Evolutionary conservation across 2,888 invertebrate species (phyloP), one percentile per base, ranked within the genome.

Genomic region (Hemicrepidius hirtus): DNA sequence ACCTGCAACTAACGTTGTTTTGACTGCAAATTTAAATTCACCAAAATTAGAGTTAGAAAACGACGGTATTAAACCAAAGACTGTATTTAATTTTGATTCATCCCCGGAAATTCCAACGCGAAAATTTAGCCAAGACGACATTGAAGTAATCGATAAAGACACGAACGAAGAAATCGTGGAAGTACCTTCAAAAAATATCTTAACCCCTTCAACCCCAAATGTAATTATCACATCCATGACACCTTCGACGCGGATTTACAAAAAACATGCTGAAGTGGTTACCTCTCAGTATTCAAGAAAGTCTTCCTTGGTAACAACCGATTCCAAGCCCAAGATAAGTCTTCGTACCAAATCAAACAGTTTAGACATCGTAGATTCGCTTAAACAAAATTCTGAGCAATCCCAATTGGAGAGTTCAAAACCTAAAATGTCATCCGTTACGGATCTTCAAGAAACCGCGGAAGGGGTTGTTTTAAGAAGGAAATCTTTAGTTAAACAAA

Each of bases 1-100:
- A 78, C 89, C 91, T 0, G 82, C 88, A 9, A 90, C 90, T 35
- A 91, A 92, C 80, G 88, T 93, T 35, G 91, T 93, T 62, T 86
- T 93, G 76, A 90, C 92, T 21, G 92, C 91, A 73, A 91, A 90
- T 77, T 84, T 88, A 78, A 88, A 88, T 82, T 89, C 81, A 9
- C 80, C 80, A 65, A 75, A 80, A 13, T 69, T 75, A 3, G 83
- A 84, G 12, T 81, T 83, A 37, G 78, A 60, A 13, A 16, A 80
- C 67, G 75, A 63, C 18, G 76, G 74, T 66, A 65, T 68, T 7
- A 75, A 80, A 74, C 80, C 81, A 57, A 83, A 82, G 71, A 78
- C 78, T 59, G 74, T 79, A n/a, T 80, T 82, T 69, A 77, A 77
- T 63, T 78, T 78, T 44, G 78, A 78, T 41, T 76, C 78, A 80